A percentile compares a stretch with the other conserved stretches of the same genome.
phyloP scores from a whole-genome alignment of 1,140 invertebrate genomes.

The Euura saliciscinereae region DNA sequence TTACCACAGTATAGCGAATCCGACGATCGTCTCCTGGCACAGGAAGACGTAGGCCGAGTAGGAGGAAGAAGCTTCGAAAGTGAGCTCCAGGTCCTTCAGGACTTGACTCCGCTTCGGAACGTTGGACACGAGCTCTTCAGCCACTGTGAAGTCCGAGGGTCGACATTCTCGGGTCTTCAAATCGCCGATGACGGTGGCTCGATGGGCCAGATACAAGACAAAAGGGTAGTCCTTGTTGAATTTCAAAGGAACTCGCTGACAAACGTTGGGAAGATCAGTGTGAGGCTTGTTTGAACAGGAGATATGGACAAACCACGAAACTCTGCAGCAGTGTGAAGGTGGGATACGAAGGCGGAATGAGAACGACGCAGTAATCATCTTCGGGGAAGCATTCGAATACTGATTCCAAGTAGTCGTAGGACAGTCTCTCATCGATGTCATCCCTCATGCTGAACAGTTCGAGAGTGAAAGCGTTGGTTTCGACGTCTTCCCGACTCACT shows the following conservation, averaged over 20 bases:
- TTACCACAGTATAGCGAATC: slow-evolving; percentile 55
- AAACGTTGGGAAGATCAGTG: slow-evolving; percentile 19
- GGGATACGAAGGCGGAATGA: slow-evolving; percentile 65
- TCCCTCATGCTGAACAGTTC: slow-evolving; percentile 70
- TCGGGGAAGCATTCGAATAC: slow-evolving; percentile 72
- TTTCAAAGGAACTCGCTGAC: slow-evolving; percentile 65
- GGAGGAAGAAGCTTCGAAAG: slow-evolving; percentile 8
- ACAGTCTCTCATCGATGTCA: slow-evolving; percentile 63
- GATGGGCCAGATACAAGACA: slow-evolving; percentile 70
- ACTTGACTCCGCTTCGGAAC: slow-evolving; percentile 31
- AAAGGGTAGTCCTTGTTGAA: slow-evolving; percentile 62
- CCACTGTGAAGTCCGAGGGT: slow-evolving; percentile 27
- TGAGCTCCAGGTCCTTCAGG: slow-evolving; percentile 34
- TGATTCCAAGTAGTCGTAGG: slow-evolving; percentile 65
- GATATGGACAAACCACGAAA: slow-evolving; percentile 61
- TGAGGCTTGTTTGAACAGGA: too few species aligned
- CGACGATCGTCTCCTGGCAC: slow-evolving; percentile 59
- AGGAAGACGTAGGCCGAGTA: slow-evolving; percentile 50
- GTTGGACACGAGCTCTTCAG: slow-evolving; percentile 33
- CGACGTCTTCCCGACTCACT: slow-evolving; percentile 31
- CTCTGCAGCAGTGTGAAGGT: slow-evolving; percentile 66
- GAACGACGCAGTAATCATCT: slow-evolving; percentile 69
- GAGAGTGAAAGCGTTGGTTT: slow-evolving; percentile 67
- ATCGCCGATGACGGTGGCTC: slow-evolving; percentile 60
- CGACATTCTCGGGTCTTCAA: slow-evolving; percentile 29